Percentiles rank a stretch among this genome's conserved stretches.
These are phyloP conservation scores for Heterodera filipjevi DNA, from an alignment of 2,888 invertebrate genomes.

Conservation along the genomic window DNA sequence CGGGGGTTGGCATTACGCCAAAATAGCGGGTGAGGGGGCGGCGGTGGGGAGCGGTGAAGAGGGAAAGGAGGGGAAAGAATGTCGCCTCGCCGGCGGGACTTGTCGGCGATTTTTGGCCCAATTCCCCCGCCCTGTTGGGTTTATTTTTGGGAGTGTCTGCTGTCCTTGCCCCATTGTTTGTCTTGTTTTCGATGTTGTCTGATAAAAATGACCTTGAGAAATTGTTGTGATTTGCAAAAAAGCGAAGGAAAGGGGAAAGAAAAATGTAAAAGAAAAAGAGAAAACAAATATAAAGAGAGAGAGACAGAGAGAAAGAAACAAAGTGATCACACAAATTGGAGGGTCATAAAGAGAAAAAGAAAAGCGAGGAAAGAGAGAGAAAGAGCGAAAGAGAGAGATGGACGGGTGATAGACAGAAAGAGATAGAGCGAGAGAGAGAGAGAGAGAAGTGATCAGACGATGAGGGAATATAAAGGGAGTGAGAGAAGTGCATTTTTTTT, in stretches of 20 bases:
- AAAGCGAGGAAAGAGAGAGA: neutral
- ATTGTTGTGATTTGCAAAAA: neutral
- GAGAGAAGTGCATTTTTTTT: too few relatives aligned
- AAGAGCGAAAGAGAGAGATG: neutral
- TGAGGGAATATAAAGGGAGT: neutral
- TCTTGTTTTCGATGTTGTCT: neutral
- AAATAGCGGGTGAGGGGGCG: neutral
- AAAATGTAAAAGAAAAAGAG: neutral
- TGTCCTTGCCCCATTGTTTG: slow-evolving; percentile 7
- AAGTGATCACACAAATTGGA: neutral
- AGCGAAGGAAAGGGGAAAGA: neutral
- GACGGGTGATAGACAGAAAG: neutral
- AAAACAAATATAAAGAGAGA: neutral
- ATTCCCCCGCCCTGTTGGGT: neutral
- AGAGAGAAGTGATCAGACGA: neutral
- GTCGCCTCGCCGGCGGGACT: neutral
- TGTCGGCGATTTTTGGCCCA: neutral
- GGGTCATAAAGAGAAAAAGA: neutral
- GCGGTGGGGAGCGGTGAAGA: too few relatives aligned
- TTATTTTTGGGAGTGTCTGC: neutral
- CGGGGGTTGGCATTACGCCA: slow-evolving; percentile 2
- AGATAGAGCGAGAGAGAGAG: neutral
- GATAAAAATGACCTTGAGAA: slow-evolving; percentile 5
- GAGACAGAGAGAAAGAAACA: neutral
- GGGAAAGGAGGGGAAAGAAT: neutral